These are phyloP conservation scores for Argopecten irradians DNA, from an alignment of 1,140 invertebrate genomes.

Conservation along the genomic window DNA sequence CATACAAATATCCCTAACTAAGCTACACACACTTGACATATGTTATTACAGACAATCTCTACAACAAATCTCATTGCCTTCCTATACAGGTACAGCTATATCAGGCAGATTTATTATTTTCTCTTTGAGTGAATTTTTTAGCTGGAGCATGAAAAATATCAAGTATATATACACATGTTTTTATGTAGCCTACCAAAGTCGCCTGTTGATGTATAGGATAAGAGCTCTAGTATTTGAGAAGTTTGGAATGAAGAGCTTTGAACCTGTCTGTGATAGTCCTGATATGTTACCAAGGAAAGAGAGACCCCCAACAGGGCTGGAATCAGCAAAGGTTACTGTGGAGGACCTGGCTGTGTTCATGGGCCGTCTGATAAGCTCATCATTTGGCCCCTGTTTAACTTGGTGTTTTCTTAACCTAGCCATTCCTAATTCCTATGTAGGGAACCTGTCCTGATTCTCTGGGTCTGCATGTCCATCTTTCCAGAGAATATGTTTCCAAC, in stretches of 20 bases:
- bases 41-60: background rate
- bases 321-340: background rate
- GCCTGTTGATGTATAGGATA: background rate
- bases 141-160: slow-evolving; percentile 6
- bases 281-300: background rate
- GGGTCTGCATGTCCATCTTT: background rate
- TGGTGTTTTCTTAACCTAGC: background rate
- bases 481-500: no score
- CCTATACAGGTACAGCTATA: background rate
- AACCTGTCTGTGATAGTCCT: background rate
- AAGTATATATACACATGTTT: slow-evolving; percentile 3
- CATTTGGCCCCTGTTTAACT: background rate
- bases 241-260: background rate
- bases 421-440: background rate
- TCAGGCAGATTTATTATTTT: background rate
- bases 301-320: background rate
- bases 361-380: background rate
- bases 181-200: slow-evolving; percentile 6
- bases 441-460: background rate
- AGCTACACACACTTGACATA: background rate
- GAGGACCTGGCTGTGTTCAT: background rate
- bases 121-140: background rate
- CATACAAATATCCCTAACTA: background rate
- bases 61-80: background rate
- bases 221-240: background rate